phyloP scores from a whole-genome alignment of 2,888 invertebrate genomes.

The Glomeris marginata region DNA sequence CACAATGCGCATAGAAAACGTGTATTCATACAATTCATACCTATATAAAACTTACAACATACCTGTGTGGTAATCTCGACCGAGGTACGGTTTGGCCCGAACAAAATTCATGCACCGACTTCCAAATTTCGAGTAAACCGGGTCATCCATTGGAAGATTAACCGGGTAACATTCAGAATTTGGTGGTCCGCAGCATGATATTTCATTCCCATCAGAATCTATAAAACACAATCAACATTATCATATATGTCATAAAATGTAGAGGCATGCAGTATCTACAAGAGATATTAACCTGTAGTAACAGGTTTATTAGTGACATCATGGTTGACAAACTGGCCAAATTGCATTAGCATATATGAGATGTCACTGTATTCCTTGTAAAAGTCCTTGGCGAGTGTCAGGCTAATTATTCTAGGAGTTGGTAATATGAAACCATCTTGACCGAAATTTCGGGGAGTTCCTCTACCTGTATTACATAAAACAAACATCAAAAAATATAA shows the following conservation, averaged over 20 bases:
- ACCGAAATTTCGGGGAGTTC: conserved; percentile 49
- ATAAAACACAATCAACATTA: not conserved
- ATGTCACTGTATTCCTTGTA: conserved; percentile 87
- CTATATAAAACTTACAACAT: not conserved
- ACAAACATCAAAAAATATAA: too few species aligned
- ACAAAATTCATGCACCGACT: conserved; percentile 21
- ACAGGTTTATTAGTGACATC: conserved; percentile 14
- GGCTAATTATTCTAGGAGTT: conserved; percentile 65
- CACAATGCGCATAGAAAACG: too few species aligned
- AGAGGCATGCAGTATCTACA: not conserved
- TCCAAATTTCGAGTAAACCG: conserved; percentile 21
- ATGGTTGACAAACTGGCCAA: conserved; percentile 45
- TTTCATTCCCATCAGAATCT: conserved; percentile 7
- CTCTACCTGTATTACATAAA: conserved; percentile 9
- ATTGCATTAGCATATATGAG: conserved; percentile 81
- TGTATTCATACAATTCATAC: not conserved
- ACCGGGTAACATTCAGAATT: conserved; percentile 22
- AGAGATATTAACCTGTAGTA: conserved; percentile 5
- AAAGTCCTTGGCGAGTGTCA: conserved; percentile 82
- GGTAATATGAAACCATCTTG: conserved; percentile 62
- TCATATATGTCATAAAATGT: not conserved
- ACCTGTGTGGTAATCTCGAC: conserved; percentile 7
- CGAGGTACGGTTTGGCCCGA: conserved; percentile 13
- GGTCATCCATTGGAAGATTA: conserved; percentile 20
- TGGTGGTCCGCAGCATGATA: conserved; percentile 10